A percentile compares a stretch with the other conserved stretches of the same genome.
phyloP scores from a whole-genome alignment of 1,140 invertebrate genomes.

The Microplitis demolitor region DNA sequence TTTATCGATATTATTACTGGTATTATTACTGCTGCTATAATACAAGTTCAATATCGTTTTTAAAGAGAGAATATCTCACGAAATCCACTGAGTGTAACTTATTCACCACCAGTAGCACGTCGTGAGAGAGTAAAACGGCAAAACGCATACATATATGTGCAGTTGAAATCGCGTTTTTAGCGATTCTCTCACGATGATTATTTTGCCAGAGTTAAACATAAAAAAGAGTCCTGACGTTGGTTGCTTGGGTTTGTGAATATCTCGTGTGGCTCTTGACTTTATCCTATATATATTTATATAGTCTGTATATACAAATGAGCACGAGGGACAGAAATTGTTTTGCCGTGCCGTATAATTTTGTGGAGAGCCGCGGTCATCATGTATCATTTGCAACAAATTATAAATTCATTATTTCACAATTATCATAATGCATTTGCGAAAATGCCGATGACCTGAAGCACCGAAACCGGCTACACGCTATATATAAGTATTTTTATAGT shows the following conservation, averaged over 20 bases:
- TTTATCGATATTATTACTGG: too few species aligned
- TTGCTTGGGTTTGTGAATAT: conserved; percentile 1
- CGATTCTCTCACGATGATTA: conserved; percentile 52
- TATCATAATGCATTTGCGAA: conserved; percentile 56
- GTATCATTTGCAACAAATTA: conserved; percentile 57
- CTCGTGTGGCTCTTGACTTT: not conserved
- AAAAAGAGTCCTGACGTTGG: not conserved
- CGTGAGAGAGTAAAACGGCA: conserved; percentile 9
- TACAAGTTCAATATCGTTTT: too few species aligned
- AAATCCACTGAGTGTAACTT: too few species aligned
- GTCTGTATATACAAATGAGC: conserved; percentile 2
- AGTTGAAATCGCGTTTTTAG: conserved; percentile 38
- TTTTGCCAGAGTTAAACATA: conserved; percentile 35
- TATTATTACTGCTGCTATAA: too few species aligned
- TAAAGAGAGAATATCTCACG: too few species aligned
- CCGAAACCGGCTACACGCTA: not conserved
- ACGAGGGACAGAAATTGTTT: conserved; percentile 48
- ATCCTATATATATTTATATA: not conserved
- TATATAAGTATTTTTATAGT: not conserved
- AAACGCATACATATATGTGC: not conserved
- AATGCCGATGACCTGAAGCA: conserved; percentile 42
- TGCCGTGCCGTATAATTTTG: conserved; percentile 54
- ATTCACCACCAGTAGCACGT: too few species aligned
- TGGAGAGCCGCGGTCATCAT: conserved; percentile 46
- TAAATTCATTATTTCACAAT: conserved; percentile 60